Conservation (phyloP, 2,888 invertebrate genomes). For the Tipula lateralis region DNA sequence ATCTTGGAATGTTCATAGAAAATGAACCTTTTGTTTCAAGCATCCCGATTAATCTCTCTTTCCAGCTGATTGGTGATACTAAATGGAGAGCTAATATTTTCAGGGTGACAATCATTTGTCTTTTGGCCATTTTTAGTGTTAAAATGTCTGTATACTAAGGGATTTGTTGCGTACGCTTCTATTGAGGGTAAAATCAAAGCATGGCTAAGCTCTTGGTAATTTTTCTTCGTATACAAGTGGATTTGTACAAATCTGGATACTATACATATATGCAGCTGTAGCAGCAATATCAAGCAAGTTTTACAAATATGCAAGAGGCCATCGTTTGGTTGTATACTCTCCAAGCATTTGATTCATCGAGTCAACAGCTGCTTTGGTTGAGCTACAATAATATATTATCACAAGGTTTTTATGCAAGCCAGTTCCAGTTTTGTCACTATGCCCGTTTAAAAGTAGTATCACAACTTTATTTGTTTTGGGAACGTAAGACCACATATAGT, state of each 20-base stretch:
- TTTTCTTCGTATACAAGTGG: background rate
- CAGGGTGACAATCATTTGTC: background rate
- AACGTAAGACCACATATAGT: too few relatives aligned
- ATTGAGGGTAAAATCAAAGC: too few relatives aligned
- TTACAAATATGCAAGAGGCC: slow-evolving; percentile 34
- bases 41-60: too few relatives aligned
- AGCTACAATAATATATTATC: background rate
- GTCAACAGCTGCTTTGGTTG: slow-evolving; percentile 32
- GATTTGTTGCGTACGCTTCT: too few relatives aligned
- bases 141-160: too few relatives aligned
- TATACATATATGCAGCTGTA: background rate
- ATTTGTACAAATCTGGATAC: background rate
- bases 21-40: too few relatives aligned
- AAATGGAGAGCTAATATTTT: background rate
- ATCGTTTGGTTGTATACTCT: slow-evolving; percentile 36
- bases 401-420: background rate
- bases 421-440: background rate
- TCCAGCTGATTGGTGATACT: background rate
- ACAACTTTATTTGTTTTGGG: too few relatives aligned
- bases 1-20: too few relatives aligned
- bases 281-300: too few relatives aligned
- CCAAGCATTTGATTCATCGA: slow-evolving; percentile 36
- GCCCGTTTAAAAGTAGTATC: too few relatives aligned
- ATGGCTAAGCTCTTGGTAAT: too few relatives aligned
- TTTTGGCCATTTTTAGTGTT: too few relatives aligned